Percentiles rank a stretch among this genome's conserved stretches.
Conservation (phyloP, 2,888 invertebrate species). For the Formica aserva region DNA sequence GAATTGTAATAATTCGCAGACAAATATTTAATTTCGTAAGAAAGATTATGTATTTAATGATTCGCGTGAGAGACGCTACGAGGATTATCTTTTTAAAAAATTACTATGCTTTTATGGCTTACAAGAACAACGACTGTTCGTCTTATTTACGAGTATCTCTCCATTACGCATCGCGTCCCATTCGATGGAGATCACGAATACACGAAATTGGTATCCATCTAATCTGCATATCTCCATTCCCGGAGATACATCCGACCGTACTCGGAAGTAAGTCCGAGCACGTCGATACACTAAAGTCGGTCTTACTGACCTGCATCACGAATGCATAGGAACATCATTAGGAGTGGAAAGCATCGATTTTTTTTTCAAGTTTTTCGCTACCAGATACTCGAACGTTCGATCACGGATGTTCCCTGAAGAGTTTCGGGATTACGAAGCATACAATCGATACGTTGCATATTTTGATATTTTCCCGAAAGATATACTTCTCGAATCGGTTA, state of each 20-base stretch:
- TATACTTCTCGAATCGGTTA: background rate
- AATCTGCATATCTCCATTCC: slow-evolving; percentile 63
- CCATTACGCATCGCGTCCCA: slow-evolving; percentile 11
- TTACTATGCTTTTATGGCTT: background rate
- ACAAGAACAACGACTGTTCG: background rate
- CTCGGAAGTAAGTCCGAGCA: slow-evolving; percentile 40
- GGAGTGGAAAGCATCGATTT: background rate
- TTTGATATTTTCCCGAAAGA: background rate
- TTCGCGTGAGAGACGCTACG: background rate
- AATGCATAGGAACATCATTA: slow-evolving; percentile 18
- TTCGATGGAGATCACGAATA: slow-evolving; percentile 57
- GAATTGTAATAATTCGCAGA: background rate
- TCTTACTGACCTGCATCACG: background rate
- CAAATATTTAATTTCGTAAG: background rate
- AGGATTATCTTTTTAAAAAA: background rate
- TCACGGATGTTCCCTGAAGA: background rate
- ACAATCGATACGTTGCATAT: background rate
- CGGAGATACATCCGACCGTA: slow-evolving; percentile 17
- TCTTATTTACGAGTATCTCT: slow-evolving; percentile 35
- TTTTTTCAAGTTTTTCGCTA: background rate
- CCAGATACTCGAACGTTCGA: background rate
- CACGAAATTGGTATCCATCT: slow-evolving; percentile 62
- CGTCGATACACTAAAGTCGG: slow-evolving; percentile 39
- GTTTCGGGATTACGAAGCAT: background rate
- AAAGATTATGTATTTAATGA: background rate